Conservation (phyloP, 2,113 vertebrate genomes). For the Callionymus lyra region DNA sequence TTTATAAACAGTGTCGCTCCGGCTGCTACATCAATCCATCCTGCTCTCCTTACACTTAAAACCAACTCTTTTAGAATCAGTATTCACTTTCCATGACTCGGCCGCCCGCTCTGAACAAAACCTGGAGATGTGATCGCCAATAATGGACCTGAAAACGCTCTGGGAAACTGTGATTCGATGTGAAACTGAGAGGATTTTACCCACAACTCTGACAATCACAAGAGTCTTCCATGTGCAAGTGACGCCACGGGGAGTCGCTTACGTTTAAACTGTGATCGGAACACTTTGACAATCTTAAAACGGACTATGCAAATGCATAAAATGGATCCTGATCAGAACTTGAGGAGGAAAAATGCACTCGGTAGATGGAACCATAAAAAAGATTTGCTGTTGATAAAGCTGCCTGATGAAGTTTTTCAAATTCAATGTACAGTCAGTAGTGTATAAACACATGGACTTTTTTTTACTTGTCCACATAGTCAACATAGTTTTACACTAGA, state of each 20-base stretch:
- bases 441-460: too few relatives aligned
- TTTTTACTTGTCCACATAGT: too few relatives aligned
- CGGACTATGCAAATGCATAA: slow-evolving; percentile 59
- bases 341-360: slow-evolving; percentile 37
- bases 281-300: slow-evolving; percentile 65
- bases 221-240: slow-evolving; percentile 64
- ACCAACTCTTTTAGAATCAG: slow-evolving; percentile 48
- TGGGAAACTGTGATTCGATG: slow-evolving; percentile 34
- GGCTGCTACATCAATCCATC: too few relatives aligned
- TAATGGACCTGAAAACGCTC: slow-evolving; percentile 14
- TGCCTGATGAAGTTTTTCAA: slow-evolving; percentile 18
- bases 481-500: too few relatives aligned
- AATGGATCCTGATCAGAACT: slow-evolving; percentile 40
- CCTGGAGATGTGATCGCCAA: too few relatives aligned
- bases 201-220: too few relatives aligned
- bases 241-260: slow-evolving; percentile 25
- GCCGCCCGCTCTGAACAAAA: not conserved
- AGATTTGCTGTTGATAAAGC: slow-evolving; percentile 23
- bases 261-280: slow-evolving; percentile 60
- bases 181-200: not conserved
- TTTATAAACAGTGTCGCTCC: too few relatives aligned
- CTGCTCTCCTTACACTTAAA: too few relatives aligned
- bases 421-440: too few relatives aligned
- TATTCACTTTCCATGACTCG: slow-evolving; percentile 44
- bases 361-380: slow-evolving; percentile 11